These are phyloP conservation scores for Rhabdornis inornatus DNA, from an alignment of 2,113 vertebrate species.

Conservation along the genomic window DNA sequence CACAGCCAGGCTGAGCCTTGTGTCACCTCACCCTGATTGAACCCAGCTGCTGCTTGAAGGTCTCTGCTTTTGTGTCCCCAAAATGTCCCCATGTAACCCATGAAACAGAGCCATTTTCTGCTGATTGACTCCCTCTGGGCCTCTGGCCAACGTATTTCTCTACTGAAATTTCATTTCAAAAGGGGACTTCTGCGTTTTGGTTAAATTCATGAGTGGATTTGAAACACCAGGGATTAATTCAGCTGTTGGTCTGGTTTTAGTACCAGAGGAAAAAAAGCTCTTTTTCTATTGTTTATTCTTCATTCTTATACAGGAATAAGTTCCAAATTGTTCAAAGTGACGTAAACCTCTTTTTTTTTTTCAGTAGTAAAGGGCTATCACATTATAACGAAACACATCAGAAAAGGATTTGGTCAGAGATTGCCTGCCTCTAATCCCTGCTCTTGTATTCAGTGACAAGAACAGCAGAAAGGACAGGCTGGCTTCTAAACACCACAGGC, in stretches of 20 bases:
- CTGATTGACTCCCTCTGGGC: not conserved
- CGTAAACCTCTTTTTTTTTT: not conserved
- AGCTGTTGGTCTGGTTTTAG: not conserved
- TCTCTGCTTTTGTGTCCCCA: not conserved
- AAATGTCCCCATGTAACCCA: not conserved
- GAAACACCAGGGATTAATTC: conserved; percentile 8
- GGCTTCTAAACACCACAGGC: not conserved
- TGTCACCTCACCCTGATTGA: not conserved
- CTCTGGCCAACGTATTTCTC: not conserved
- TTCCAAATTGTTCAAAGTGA: not conserved
- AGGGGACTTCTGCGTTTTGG: not conserved
- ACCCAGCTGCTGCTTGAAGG: not conserved
- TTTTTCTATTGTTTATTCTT: conserved; percentile 10
- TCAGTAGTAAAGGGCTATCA: not conserved
- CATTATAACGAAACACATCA: not conserved
- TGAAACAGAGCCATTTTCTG: not conserved
- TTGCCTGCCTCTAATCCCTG: conserved; percentile 7
- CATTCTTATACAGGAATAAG: not conserved
- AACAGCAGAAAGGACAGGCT: not conserved
- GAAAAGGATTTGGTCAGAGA: conserved; percentile 21
- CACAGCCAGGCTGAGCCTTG: not conserved
- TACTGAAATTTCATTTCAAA: not conserved
- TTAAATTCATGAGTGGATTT: not conserved
- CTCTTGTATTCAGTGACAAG: not conserved
- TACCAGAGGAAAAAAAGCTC: not conserved